Conservation (phyloP, 2,888 invertebrate species). For the Thereva unica region DNA sequence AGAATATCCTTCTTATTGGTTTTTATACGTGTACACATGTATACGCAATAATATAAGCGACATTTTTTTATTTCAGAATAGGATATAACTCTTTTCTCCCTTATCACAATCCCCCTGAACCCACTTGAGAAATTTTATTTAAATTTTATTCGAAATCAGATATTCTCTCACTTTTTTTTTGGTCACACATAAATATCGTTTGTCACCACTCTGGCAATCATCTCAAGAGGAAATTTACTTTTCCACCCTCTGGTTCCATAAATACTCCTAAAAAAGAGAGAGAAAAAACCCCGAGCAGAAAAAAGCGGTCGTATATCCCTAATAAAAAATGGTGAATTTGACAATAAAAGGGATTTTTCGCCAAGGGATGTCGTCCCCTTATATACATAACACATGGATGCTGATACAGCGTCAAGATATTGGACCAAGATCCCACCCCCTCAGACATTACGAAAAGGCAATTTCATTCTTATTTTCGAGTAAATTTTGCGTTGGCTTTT, state of each 20-base stretch:
- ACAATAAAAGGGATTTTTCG: constrained; percentile 43
- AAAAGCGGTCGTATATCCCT: constrained; percentile 38
- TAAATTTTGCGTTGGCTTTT: constrained; percentile 33
- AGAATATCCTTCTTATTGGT: too few species aligned
- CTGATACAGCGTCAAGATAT: constrained; percentile 10
- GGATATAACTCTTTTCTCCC: not conserved
- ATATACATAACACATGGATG: constrained; percentile 32
- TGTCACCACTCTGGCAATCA: constrained; percentile 33
- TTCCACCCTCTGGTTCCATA: constrained; percentile 35
- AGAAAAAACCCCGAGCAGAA: not conserved
- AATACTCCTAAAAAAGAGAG: constrained; percentile 9
- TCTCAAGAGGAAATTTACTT: constrained; percentile 37
- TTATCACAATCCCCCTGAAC: not conserved
- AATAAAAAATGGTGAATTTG: constrained; percentile 44
- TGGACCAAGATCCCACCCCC: constrained; percentile 28
- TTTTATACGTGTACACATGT: too few species aligned
- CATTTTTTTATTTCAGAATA: too few species aligned
- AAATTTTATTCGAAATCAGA: constrained; percentile 24
- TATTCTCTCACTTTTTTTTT: constrained; percentile 9
- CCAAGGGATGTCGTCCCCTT: constrained; percentile 11
- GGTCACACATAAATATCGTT: constrained; percentile 36
- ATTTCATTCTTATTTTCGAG: constrained; percentile 39
- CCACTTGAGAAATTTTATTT: constrained; percentile 15
- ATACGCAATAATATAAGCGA: too few species aligned
- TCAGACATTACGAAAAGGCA: constrained; percentile 33